Conservation (phyloP, 2,113 vertebrate species). For the Corydoras sp. region DNA sequence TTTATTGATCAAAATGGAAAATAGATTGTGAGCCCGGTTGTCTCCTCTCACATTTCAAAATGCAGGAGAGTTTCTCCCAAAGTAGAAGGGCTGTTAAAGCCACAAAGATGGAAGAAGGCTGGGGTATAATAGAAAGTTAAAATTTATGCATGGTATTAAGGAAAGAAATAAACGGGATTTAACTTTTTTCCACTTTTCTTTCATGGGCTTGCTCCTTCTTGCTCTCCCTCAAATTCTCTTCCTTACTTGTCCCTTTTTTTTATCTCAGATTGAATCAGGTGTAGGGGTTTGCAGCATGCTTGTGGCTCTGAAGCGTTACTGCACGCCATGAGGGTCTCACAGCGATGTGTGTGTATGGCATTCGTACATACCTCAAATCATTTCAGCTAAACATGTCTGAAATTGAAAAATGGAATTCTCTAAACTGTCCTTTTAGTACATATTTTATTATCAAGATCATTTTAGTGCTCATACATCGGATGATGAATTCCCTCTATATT, state of each 20-base stretch:
- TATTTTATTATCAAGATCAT: no score
- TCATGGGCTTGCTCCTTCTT: background rate
- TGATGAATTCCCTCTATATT: background rate
- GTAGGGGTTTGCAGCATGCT: constrained; percentile 1
- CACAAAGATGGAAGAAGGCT: no score
- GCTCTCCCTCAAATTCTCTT: background rate
- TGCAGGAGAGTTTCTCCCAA: no score
- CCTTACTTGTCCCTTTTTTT: background rate
- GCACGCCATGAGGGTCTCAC: constrained; percentile 40
- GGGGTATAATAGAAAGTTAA: no score
- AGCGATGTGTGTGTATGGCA: constrained; percentile 13
- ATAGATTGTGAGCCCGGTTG: no score
- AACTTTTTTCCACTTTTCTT: no score
- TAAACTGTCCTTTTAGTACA: background rate
- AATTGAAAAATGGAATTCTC: constrained; percentile 5
- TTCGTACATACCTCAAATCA: background rate
- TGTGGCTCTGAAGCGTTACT: constrained; percentile 21
- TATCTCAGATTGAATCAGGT: constrained; percentile 2
- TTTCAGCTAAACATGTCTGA: constrained; percentile 4
- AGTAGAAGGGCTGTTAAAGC: no score
- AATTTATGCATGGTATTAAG: no score
- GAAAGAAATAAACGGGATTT: no score
- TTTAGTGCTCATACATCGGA: background rate
- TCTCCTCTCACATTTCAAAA: no score
- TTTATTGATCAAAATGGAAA: no score